Evolutionary conservation across 2,888 invertebrate genomes (phyloP).

Genomic region (Cyclophora punctaria): DNA sequence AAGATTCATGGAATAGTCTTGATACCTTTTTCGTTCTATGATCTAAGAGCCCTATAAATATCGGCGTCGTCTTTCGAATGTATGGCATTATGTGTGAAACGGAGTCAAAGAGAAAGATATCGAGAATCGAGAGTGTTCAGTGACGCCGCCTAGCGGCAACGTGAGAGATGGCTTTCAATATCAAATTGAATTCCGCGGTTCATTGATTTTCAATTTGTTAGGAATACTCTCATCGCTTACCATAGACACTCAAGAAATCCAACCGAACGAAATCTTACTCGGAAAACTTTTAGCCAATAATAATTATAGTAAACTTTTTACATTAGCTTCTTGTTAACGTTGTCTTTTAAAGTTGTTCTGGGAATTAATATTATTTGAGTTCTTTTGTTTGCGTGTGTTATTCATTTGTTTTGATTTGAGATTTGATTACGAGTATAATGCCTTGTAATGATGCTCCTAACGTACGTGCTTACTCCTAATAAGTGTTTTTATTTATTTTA

Average conservation of each 20-base stretch:
- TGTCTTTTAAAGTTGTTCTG: too few species aligned
- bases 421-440: too few species aligned
- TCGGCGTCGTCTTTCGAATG: slow-evolving; percentile 36
- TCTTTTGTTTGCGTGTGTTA: too few species aligned
- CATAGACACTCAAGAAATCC: slow-evolving; percentile 53
- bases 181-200: slow-evolving; percentile 80
- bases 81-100: slow-evolving; percentile 52
- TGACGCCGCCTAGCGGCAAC: slow-evolving; percentile 43
- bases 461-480: too few species aligned
- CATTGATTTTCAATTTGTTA: slow-evolving; percentile 78
- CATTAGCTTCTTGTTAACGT: too few species aligned
- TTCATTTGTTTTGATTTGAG: too few species aligned
- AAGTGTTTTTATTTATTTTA: too few species aligned
- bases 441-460: too few species aligned
- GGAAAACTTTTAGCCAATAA: slow-evolving; percentile 7
- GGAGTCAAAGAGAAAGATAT: slow-evolving; percentile 60
- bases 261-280: slow-evolving; percentile 54
- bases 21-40: slow-evolving; percentile 4
- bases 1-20: background rate
- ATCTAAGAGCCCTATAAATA: slow-evolving; percentile 21
- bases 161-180: slow-evolving; percentile 77
- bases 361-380: too few species aligned
- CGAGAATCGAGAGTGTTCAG: slow-evolving; percentile 51
- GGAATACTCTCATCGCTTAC: slow-evolving; percentile 65
- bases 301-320: slow-evolving; percentile 1